Conservation (phyloP, 1,140 invertebrate species). For the Bathynomus jamesi region DNA sequence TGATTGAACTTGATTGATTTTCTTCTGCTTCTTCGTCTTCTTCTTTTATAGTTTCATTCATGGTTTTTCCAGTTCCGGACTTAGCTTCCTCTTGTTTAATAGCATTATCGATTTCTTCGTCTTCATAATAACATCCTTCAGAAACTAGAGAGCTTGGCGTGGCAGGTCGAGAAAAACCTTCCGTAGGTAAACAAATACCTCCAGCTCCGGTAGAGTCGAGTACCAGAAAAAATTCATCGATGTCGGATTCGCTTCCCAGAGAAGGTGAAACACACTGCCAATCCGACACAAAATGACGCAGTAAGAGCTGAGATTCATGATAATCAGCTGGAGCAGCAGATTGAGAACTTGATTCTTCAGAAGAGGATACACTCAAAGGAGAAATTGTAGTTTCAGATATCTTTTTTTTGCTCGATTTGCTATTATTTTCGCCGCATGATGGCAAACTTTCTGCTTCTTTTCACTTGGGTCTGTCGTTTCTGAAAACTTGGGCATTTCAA, state of each 20-base stretch:
- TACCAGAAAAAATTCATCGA: constrained; percentile 36
- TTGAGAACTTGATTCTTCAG: constrained; percentile 3
- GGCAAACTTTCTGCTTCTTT: background rate
- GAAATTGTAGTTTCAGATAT: constrained; percentile 1
- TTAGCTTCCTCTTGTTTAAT: background rate
- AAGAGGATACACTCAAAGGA: background rate
- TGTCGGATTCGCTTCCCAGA: constrained; percentile 23
- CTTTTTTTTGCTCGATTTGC: constrained; percentile 5
- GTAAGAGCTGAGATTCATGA: constrained; percentile 33
- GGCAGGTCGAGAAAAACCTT: constrained; percentile 13
- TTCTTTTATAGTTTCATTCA: background rate
- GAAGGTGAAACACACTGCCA: constrained; percentile 28
- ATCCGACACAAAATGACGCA: constrained; percentile 30
- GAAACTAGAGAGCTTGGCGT: constrained; percentile 10
- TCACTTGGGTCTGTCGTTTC: background rate
- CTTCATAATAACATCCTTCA: background rate
- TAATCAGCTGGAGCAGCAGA: constrained; percentile 32
- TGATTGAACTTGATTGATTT: background rate
- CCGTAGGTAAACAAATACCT: constrained; percentile 21
- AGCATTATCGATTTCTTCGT: background rate
- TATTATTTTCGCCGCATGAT: background rate
- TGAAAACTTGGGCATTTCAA: constrained; percentile 26
- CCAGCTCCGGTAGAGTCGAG: constrained; percentile 31
- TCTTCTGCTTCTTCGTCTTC: background rate
- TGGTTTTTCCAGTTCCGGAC: background rate